These are phyloP conservation scores for Decapterus maruadsi DNA, from an alignment of 2,797 vertebrate genomes.

Conservation along the genomic window DNA sequence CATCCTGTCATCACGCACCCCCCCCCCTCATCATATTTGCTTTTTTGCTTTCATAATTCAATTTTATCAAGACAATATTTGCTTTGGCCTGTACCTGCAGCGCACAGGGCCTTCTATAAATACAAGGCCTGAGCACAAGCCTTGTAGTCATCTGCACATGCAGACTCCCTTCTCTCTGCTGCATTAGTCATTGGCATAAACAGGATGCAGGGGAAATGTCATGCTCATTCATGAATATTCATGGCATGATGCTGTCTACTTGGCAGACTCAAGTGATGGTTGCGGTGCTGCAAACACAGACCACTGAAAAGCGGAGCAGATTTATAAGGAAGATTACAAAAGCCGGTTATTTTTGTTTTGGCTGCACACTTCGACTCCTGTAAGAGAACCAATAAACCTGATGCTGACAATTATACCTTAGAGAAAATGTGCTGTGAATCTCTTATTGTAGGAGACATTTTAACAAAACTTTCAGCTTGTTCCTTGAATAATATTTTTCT, in stretches of 20 bases:
- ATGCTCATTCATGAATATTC: slow-evolving; percentile 85
- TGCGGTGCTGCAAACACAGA: slow-evolving; percentile 70
- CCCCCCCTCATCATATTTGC: slow-evolving; percentile 63
- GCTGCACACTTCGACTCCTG: slow-evolving; percentile 29
- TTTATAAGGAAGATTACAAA: slow-evolving; percentile 56
- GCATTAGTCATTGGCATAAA: slow-evolving; percentile 82
- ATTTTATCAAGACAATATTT: slow-evolving; percentile 79
- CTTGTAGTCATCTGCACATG: slow-evolving; percentile 67
- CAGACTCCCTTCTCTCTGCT: slow-evolving; percentile 63
- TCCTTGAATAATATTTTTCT: slow-evolving; percentile 16
- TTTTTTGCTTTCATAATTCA: slow-evolving; percentile 69
- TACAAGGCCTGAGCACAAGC: slow-evolving; percentile 66
- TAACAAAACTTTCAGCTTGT: slow-evolving; percentile 17
- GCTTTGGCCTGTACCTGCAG: slow-evolving; percentile 74
- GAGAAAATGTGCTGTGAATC: background rate
- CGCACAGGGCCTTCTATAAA: slow-evolving; percentile 72
- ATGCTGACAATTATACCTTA: slow-evolving; percentile 19
- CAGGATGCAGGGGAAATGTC: slow-evolving; percentile 83
- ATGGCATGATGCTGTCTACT: slow-evolving; percentile 76
- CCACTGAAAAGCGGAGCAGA: slow-evolving; percentile 56
- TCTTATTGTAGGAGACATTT: slow-evolving; percentile 6
- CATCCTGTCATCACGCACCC: slow-evolving; percentile 46
- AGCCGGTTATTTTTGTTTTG: slow-evolving; percentile 63
- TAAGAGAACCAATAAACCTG: slow-evolving; percentile 28
- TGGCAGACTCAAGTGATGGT: slow-evolving; percentile 76